Conservation (phyloP, 2,797 vertebrate genomes). For the Dendrocincla fuliginosa region DNA sequence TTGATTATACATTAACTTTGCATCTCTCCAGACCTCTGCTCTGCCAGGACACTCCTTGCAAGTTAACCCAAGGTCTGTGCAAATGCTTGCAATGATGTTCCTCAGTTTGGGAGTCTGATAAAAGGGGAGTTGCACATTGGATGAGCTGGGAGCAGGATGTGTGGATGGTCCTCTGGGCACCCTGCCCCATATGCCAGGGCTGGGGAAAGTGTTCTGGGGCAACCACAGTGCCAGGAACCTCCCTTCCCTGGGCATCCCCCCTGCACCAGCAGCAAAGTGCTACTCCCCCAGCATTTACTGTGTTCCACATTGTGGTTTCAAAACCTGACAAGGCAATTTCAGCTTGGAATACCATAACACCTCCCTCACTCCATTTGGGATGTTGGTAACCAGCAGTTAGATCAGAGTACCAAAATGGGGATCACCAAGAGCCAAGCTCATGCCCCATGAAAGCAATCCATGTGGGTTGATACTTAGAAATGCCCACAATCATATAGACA, state of each 20-base stretch:
- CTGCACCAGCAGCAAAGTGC: not conserved
- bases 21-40: constrained; percentile 25
- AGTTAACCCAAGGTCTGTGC: not conserved
- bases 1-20: constrained; percentile 37
- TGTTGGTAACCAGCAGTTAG: not conserved
- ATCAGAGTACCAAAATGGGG: fast-evolving
- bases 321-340: fast-evolving
- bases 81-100: not conserved
- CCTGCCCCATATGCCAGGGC: not conserved
- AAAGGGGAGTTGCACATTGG: not conserved
- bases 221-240: not conserved
- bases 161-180: not conserved
- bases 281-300: not conserved
- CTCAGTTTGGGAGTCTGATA: not conserved
- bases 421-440: not conserved
- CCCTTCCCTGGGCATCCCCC: not conserved
- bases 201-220: not conserved
- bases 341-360: not conserved
- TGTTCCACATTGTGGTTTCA: fast-evolving
- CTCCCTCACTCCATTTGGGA: not conserved
- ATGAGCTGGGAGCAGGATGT: not conserved
- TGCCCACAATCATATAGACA: too few species aligned
- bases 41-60: constrained; percentile 20
- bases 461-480: not conserved
- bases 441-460: not conserved